A percentile compares a stretch with the other conserved stretches of the same genome.
Conservation (phyloP, 1,140 invertebrate genomes). For the Drosophila orena region DNA sequence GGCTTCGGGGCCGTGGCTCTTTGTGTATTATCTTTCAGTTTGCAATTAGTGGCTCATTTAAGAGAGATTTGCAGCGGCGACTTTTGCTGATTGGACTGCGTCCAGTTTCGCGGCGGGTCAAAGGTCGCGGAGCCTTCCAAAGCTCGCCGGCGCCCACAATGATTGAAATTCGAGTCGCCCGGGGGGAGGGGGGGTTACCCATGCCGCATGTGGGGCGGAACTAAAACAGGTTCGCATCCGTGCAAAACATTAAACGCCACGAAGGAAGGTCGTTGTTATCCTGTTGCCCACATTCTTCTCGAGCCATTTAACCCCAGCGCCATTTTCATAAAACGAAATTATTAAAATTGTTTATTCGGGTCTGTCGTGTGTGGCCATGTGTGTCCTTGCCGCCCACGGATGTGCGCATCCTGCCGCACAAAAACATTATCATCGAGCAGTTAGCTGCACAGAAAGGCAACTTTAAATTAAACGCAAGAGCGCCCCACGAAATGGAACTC, state of each 20-base stretch:
- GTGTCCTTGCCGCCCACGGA: background rate
- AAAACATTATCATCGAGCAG: conserved; percentile 46
- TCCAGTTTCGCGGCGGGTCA: conserved; percentile 36
- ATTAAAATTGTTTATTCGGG: conserved; percentile 76
- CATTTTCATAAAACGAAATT: conserved; percentile 83
- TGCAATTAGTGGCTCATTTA: conserved; percentile 79
- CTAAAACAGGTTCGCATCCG: conserved; percentile 38
- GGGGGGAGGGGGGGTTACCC: background rate
- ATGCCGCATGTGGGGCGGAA: background rate
- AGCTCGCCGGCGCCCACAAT: conserved; percentile 20
- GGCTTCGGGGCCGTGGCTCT: conserved; percentile 3
- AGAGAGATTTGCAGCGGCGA: conserved; percentile 70
- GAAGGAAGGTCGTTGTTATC: too few relatives aligned
- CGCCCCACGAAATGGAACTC: conserved; percentile 6
- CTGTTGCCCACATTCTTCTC: conserved; percentile 63
- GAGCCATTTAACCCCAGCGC: conserved; percentile 77
- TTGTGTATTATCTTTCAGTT: conserved; percentile 66
- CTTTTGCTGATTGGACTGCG: conserved; percentile 63
- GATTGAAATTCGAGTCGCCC: conserved; percentile 45
- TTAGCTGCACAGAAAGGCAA: conserved; percentile 18
- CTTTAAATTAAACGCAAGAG: conserved; percentile 41
- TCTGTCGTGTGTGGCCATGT: conserved; percentile 30
- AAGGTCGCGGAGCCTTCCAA: conserved; percentile 8
- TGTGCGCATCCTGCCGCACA: conserved; percentile 3
- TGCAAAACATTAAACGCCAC: conserved; percentile 71